Evolutionary conservation across 2,113 vertebrate species (phyloP).

Genomic region (Trogon surrucura): DNA sequence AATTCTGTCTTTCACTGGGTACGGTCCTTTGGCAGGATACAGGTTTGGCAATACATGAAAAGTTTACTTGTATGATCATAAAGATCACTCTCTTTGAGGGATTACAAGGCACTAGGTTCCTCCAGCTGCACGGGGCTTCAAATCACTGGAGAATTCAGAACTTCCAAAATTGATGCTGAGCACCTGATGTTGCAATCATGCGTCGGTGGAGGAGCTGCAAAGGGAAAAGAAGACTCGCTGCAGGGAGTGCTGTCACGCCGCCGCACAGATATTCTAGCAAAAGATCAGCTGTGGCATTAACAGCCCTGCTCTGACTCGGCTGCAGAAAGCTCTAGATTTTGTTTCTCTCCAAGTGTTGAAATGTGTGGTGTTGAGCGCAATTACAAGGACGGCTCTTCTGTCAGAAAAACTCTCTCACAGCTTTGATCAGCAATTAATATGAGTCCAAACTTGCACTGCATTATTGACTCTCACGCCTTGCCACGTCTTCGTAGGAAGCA

Average conservation of each 20-base stretch:
- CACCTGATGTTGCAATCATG: conserved; percentile 12
- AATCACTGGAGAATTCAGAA: conserved; percentile 41
- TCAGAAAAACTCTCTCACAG: background rate
- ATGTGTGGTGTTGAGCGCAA: background rate
- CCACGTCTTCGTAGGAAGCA: background rate
- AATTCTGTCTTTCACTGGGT: conserved; percentile 7
- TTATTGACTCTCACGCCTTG: background rate
- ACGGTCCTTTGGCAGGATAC: background rate
- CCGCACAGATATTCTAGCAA: background rate
- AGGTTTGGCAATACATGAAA: conserved; percentile 31
- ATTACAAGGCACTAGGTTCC: conserved; percentile 3
- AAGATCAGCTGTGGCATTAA: background rate
- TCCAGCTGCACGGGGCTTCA: conserved; percentile 32
- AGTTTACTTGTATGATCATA: conserved; percentile 19
- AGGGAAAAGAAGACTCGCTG: background rate
- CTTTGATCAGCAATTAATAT: background rate
- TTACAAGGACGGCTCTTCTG: background rate
- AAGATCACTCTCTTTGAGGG: conserved; percentile 16
- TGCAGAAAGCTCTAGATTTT: background rate
- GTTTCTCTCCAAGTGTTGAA: background rate
- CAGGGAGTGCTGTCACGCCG: background rate
- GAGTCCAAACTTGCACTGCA: background rate
- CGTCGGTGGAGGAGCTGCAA: conserved; percentile 29
- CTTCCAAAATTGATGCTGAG: conserved; percentile 42
- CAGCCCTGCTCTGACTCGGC: background rate